Percentiles rank a stretch among this genome's conserved stretches.
Evolutionary conservation across 2,888 invertebrate species (phyloP).

Genomic region (Dastarcus helophoroides): DNA sequence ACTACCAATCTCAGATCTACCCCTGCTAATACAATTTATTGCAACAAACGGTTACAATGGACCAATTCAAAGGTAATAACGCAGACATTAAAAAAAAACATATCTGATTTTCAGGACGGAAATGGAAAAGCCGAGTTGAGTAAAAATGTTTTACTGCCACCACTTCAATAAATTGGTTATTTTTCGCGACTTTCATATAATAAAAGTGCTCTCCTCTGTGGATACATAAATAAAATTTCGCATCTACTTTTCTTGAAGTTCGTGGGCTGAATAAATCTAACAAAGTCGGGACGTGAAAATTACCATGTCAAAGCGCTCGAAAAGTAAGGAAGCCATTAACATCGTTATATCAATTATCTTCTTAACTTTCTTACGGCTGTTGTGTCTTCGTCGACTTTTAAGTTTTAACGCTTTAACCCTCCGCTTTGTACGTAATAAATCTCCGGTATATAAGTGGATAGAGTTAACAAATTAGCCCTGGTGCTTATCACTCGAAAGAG

Average conservation of each 20-base stretch:
- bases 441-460: conserved; percentile 33
- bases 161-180: conserved; percentile 34
- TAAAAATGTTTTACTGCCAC: conserved; percentile 32
- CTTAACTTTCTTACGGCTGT: conserved; percentile 23
- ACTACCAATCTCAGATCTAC: too few relatives aligned
- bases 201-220: conserved; percentile 20
- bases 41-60: too few relatives aligned
- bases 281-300: conserved; percentile 12
- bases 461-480: conserved; percentile 37
- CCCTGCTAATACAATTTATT: too few relatives aligned
- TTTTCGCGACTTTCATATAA: conserved; percentile 26
- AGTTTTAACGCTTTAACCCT: conserved; percentile 23
- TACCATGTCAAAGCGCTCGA: conserved; percentile 16
- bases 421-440: conserved; percentile 31
- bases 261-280: conserved; percentile 22
- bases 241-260: conserved; percentile 15
- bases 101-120: too few relatives aligned
- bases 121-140: conserved; percentile 34
- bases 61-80: too few relatives aligned
- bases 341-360: conserved; percentile 24
- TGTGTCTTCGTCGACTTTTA: conserved; percentile 23
- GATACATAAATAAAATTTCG: conserved; percentile 25
- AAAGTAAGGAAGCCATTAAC: conserved; percentile 15
- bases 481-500: conserved; percentile 36
- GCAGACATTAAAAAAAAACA: too few relatives aligned